phyloP scores from a whole-genome alignment of 1,140 invertebrate species.

The Caenorhabditis latens region DNA sequence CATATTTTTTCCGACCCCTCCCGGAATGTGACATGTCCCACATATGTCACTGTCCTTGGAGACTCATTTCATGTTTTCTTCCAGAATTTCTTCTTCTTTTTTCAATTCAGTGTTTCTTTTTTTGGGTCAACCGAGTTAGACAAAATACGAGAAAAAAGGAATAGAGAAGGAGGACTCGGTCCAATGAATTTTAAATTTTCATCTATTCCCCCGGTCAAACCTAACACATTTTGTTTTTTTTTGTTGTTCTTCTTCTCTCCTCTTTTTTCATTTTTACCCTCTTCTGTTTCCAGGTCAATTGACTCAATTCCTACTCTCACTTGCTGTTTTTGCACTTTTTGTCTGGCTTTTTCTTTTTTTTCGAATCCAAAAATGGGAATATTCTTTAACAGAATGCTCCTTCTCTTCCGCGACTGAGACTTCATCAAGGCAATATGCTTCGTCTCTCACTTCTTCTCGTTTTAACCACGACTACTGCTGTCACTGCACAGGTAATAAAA shows the following conservation, averaged over 20 bases:
- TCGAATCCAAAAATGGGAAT: not conserved
- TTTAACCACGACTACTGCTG: not conserved
- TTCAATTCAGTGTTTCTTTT: slow-evolving; percentile 10
- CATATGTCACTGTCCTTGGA: not conserved
- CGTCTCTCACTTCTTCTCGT: slow-evolving; percentile 4
- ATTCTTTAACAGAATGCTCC: slow-evolving; percentile 6
- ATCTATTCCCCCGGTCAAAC: not conserved
- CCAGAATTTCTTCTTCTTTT: not conserved
- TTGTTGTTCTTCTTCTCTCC: not conserved
- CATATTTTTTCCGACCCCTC: not conserved
- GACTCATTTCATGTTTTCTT: slow-evolving; percentile 22
- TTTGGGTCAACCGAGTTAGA: not conserved
- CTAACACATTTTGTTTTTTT: slow-evolving; percentile 35
- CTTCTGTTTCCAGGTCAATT: slow-evolving; percentile 14
- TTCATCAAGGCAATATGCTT: not conserved
- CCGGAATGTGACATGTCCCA: slow-evolving; percentile 31
- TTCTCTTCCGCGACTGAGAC: slow-evolving; percentile 17
- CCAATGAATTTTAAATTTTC: slow-evolving; percentile 56
- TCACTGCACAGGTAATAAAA: not conserved
- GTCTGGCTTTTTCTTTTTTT: not conserved
- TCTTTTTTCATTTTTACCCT: not conserved
- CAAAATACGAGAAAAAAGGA: not conserved
- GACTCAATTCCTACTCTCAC: not conserved
- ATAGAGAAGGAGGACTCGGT: slow-evolving; percentile 19
- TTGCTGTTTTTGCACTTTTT: not conserved